Percentiles rank a stretch among this genome's conserved stretches.
Evolutionary conservation across 2,113 vertebrate species (phyloP).

Genomic region (Todiramphus chloris): DNA sequence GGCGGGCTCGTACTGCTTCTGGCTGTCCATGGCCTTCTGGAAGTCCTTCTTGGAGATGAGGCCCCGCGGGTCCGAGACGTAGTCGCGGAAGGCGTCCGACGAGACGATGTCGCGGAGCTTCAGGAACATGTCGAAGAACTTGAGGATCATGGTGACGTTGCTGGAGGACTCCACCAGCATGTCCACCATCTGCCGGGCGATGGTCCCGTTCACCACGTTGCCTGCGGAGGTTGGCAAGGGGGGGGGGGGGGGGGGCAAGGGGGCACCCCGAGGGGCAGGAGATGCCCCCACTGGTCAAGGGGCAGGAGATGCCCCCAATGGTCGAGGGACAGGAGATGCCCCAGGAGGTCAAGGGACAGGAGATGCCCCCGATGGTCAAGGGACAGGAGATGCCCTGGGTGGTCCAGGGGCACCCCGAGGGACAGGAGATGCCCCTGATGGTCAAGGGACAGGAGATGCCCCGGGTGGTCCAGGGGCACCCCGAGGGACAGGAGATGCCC

Average conservation of each 20-base stretch:
- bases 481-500: too few relatives aligned
- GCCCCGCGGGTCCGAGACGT: conserved; percentile 88
- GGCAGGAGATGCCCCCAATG: too few relatives aligned
- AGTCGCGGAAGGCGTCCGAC: conserved; percentile 93
- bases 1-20: conserved; percentile 89
- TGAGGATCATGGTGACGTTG: conserved; percentile 98
- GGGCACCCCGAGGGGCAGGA: not conserved
- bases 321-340: too few relatives aligned
- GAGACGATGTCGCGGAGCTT: conserved; percentile 96
- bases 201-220: conserved; percentile 66
- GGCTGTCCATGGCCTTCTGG: conserved; percentile 98
- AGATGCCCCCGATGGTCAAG: too few relatives aligned
- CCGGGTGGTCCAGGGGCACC: too few relatives aligned
- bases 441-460: too few relatives aligned
- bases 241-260: fast-evolving
- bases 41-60: conserved; percentile 98
- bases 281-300: not conserved
- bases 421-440: not conserved
- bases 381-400: not conserved
- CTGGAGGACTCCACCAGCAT: conserved; percentile 98
- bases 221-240: not conserved
- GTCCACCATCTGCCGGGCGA: conserved; percentile 97
- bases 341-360: too few relatives aligned
- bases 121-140: conserved; percentile 99
- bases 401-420: not conserved